Evolutionary conservation across 2,113 vertebrate species (phyloP).

Genomic region (Ellobius talpinus): DNA sequence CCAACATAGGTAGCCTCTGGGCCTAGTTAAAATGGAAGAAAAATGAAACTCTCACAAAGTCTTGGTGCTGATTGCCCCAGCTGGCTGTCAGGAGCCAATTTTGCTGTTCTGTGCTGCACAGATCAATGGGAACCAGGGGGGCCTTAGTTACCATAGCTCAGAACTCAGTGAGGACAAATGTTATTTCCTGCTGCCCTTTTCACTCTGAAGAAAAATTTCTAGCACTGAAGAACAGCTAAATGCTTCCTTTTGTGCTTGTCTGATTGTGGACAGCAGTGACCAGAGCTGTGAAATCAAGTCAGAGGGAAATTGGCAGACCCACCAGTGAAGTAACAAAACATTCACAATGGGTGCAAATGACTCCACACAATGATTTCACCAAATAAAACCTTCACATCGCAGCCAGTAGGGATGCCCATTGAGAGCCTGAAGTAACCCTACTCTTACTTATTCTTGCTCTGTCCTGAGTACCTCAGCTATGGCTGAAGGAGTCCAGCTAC

Average conservation of each 20-base stretch:
- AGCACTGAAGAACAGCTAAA: slow-evolving; percentile 34
- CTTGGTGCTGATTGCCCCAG: background rate
- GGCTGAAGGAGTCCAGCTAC: slow-evolving; percentile 75
- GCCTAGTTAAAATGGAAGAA: background rate
- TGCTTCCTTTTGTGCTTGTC: slow-evolving; percentile 45
- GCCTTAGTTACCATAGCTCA: background rate
- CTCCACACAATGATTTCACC: background rate
- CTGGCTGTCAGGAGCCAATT: slow-evolving; percentile 16
- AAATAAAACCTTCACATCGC: slow-evolving; percentile 78
- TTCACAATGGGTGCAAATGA: background rate
- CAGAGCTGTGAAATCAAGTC: slow-evolving; percentile 53
- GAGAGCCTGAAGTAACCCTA: slow-evolving; percentile 76
- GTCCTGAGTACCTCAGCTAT: slow-evolving; percentile 70
- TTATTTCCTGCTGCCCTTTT: slow-evolving; percentile 49
- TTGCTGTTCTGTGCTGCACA: background rate
- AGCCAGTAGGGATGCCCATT: slow-evolving; percentile 66
- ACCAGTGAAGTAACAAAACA: slow-evolving; percentile 21
- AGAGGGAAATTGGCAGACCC: background rate
- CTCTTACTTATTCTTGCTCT: slow-evolving; percentile 62
- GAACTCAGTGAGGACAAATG: slow-evolving; percentile 17
- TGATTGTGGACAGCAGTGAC: slow-evolving; percentile 45
- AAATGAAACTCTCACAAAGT: background rate
- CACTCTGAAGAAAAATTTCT: slow-evolving; percentile 29
- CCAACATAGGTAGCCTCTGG: background rate
- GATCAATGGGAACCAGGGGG: background rate